Percentiles rank a stretch among this genome's conserved stretches.
These are phyloP conservation scores for Craniophora ligustri DNA, from an alignment of 2,888 invertebrate species.

Conservation along the genomic window DNA sequence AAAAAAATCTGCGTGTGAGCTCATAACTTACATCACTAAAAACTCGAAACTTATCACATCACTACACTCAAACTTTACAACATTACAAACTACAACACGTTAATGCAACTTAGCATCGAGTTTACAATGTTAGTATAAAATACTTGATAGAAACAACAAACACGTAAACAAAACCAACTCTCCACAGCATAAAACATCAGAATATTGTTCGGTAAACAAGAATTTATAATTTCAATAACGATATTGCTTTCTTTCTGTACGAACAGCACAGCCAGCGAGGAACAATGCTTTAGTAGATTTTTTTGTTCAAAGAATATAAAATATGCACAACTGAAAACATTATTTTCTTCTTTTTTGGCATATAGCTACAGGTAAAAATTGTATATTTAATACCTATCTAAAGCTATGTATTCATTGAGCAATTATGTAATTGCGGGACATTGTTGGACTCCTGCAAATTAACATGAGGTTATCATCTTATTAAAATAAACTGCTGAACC, in stretches of 20 bases:
- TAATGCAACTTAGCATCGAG: background rate
- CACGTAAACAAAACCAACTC: constrained; percentile 13
- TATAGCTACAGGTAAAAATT: constrained; percentile 22
- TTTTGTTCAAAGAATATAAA: constrained; percentile 45
- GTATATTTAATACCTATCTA: constrained; percentile 33
- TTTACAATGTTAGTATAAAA: background rate
- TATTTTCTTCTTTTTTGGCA: constrained; percentile 22
- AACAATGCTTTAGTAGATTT: constrained; percentile 33
- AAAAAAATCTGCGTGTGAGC: no score
- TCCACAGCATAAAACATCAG: constrained; percentile 53
- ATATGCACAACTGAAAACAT: constrained; percentile 36
- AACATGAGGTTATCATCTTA: no score
- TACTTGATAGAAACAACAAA: background rate
- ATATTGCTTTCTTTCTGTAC: constrained; percentile 16
- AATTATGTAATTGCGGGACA: background rate
- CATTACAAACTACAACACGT: background rate
- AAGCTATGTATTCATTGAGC: background rate
- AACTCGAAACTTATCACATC: no score
- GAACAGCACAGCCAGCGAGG: constrained; percentile 5
- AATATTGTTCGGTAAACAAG: constrained; percentile 50
- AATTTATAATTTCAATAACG: constrained; percentile 51
- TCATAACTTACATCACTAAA: no score
- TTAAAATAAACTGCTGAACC: no score
- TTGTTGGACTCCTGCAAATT: background rate
- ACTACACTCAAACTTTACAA: no score